These are phyloP conservation scores for Typhlichthys eigenmanni DNA, from an alignment of 2,797 vertebrate species.

Conservation along the genomic window DNA sequence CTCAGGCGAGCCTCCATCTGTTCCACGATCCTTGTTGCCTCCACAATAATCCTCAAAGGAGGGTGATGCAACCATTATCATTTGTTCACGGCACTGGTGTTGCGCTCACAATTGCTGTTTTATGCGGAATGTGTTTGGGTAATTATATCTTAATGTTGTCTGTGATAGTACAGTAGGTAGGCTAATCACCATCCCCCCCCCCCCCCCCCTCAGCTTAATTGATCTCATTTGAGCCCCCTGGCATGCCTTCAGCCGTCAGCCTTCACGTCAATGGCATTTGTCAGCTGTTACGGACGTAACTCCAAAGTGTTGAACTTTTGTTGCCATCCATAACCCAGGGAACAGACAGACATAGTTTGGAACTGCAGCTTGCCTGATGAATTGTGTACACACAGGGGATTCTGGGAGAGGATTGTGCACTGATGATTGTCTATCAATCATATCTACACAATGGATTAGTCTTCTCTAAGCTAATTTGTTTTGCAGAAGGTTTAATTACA, in stretches of 20 bases:
- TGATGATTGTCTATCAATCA: no score
- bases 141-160: constrained; percentile 11
- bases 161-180: background rate
- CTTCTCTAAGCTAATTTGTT: no score
- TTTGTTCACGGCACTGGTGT: constrained; percentile 60
- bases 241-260: no score
- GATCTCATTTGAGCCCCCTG: no score
- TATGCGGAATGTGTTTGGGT: constrained; percentile 3
- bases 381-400: constrained; percentile 11
- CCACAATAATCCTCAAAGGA: constrained; percentile 54
- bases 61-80: constrained; percentile 53
- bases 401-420: constrained; percentile 15
- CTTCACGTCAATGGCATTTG: constrained; percentile 7
- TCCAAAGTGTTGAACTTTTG: constrained; percentile 12
- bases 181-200: background rate
- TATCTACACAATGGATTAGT: no score
- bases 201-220: background rate
- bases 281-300: constrained; percentile 24
- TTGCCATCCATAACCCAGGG: constrained; percentile 8
- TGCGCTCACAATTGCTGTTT: constrained; percentile 14
- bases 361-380: constrained; percentile 13
- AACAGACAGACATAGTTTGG: constrained; percentile 12
- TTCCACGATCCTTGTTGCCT: constrained; percentile 48
- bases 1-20: constrained; percentile 66
- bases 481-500: no score